Evolutionary conservation across 2,113 vertebrate genomes (phyloP), one percentile per base, ranked within the genome.

Genomic region (Grammomys dolichurus): DNA sequence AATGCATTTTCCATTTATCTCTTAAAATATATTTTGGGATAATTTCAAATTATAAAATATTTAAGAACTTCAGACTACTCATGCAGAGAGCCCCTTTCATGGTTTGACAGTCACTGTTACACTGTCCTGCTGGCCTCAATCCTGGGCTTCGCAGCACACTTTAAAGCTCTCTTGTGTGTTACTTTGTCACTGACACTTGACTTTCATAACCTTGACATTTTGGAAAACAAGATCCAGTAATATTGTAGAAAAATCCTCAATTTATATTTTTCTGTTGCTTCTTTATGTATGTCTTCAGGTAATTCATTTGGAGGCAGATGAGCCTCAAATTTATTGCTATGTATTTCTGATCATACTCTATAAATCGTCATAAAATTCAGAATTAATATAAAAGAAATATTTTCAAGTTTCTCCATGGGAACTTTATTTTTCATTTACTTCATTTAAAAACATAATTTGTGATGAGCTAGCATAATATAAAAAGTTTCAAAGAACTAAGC

Each of bases 231-330:
- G 11, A 95, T 1, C 9, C 17, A 91, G 24, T 84, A 8, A 48
- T 63, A 84, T 51, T 70, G 19, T 65, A 76, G 48, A 80, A n/a
- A n/a, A 70, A 76, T 33, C 9, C 22, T 89, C 31, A 67, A 48
- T 60, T 84, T 87, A 81, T 63, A 81, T 51, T 90, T 92, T 46
- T 63, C 60, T 95, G 58, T 26, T 91, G 5, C 40, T 76, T 91
- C n/a, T 40, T 76, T 67, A 81, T 67, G 46, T 3, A 0, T 36
- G 40, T 26, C 43, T 36, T 80, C n/a, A 40, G 36, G 40, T 63
- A 48, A 67, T 28, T 3, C 7, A 48, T 72, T 76, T 81, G 33
- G 75, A 67, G 51, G 26, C 12, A 73, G 20, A 7, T 72, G 72
- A 80, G 46, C 54, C 28, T 36, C 72, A 5, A 67, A 19, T 54